A percentile compares a stretch with the other conserved stretches of the same genome.
Evolutionary conservation across 2,113 vertebrate species (phyloP).

Genomic region (Scopus umbretta): DNA sequence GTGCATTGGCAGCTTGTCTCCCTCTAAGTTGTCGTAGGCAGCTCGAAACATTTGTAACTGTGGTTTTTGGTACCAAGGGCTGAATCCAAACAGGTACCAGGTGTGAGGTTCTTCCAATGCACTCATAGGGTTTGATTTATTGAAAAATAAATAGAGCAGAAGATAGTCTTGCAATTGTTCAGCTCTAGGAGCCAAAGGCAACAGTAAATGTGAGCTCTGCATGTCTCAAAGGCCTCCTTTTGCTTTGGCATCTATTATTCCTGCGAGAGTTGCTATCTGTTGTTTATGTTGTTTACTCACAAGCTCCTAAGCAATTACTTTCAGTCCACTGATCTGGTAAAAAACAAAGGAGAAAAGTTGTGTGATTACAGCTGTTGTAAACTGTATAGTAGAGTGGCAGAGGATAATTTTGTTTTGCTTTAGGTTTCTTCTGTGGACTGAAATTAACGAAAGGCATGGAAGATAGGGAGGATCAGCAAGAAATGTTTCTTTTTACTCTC

Average conservation of each 20-base stretch:
- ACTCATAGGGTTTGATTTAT: neutral
- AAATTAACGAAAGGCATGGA: neutral
- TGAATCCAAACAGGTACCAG: neutral
- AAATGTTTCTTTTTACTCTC: neutral
- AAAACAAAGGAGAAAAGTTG: neutral
- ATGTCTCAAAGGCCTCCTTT: neutral
- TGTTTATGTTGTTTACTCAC: neutral
- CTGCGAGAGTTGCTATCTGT: neutral
- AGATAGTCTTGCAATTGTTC: neutral
- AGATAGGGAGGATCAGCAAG: neutral
- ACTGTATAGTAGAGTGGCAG: neutral
- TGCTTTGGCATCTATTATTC: neutral
- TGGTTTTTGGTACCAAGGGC: neutral
- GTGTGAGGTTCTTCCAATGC: neutral
- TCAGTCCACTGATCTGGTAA: neutral
- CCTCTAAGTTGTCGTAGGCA: neutral
- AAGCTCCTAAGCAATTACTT: neutral
- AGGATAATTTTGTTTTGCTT: neutral
- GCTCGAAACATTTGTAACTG: neutral
- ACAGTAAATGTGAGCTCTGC: neutral
- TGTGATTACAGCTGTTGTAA: neutral
- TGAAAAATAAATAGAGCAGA: neutral
- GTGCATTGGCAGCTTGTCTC: accelerated
- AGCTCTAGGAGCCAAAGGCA: neutral
- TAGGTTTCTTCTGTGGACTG: neutral